A percentile compares a stretch with the other conserved stretches of the same genome.
Conservation (phyloP, 2,888 invertebrate genomes). For the Branchellion lobata region DNA sequence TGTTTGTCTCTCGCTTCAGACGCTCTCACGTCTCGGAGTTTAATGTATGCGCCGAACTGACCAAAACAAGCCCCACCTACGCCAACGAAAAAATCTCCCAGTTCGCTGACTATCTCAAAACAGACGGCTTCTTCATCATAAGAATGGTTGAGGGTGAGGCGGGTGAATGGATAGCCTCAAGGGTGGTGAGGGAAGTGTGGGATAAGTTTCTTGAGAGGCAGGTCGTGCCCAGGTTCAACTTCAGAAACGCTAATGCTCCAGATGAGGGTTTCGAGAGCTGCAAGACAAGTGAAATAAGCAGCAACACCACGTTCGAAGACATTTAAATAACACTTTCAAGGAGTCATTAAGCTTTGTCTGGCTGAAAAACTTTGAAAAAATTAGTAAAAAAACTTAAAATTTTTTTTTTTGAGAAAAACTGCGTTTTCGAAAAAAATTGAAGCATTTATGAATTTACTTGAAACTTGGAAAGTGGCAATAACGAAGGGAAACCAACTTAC, state of each 20-base stretch:
- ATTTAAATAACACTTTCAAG: too few species aligned
- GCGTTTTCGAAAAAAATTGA: too few species aligned
- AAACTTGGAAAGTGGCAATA: too few species aligned
- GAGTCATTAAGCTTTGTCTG: too few species aligned
- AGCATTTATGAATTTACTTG: too few species aligned
- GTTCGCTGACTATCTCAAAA: conserved; percentile 47
- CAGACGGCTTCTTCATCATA: conserved; percentile 50
- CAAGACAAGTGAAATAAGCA: neutral
- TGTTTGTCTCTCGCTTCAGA: conserved; percentile 56
- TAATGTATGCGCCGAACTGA: conserved; percentile 38
- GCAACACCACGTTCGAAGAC: neutral
- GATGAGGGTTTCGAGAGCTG: conserved; percentile 5
- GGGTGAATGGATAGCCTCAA: conserved; percentile 47
- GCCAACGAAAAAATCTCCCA: conserved; percentile 43
- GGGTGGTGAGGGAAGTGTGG: conserved; percentile 49
- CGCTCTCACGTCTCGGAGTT: conserved; percentile 61
- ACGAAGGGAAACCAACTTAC: too few species aligned
- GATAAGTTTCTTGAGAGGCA: conserved; percentile 46
- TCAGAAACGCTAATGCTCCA: neutral
- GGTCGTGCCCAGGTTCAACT: neutral
- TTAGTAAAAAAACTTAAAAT: too few species aligned
- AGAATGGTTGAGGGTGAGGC: conserved; percentile 50
- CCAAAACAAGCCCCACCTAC: neutral
- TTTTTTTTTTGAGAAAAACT: too few species aligned
- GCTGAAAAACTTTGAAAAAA: too few species aligned